Evolutionary conservation across 2,888 invertebrate species (phyloP), one percentile per base, ranked within the genome.

Genomic region (Petrolisthes cinctipes): DNA sequence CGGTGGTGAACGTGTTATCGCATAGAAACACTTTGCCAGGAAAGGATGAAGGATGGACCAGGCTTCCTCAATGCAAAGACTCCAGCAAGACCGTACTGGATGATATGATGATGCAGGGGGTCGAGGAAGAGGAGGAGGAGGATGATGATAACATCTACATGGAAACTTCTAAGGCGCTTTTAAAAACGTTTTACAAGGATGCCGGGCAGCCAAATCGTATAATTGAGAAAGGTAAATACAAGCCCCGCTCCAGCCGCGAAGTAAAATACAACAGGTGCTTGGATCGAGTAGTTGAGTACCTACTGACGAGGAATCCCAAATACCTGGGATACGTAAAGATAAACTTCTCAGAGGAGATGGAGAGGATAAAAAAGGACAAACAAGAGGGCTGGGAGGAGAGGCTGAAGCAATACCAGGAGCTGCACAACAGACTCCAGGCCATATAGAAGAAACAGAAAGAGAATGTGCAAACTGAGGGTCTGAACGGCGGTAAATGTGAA

Each of bases 291-390:
- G 71, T 71, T 17, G 71, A 71, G 20, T 71, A 71, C 20, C 71
- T 71, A 4, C 20, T 71, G 20, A 71, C 71, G 6, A 71, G 71
- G 20, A 20, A 71, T 71, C 71, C 71, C 20, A 71, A 71, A 20
- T 71, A 71, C 20, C 71, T 71, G n/a, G 20, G 71, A 17, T 71
- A 71, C 71, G 14, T 71, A 17, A 71, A 71, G 20, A 71, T 20
- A 17, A 71, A 71, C 71, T 71, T 71, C 71, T 20, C 20, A n/a
- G 71, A 71, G 71, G 71, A 71, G 71, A 71, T 71, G 71, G 71
- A 71, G n/a, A 4, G 71, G 2, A 71, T 71, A 4, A 71, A 4
- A 20, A 6, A n/a, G 20, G 71, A 71, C 4, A 71, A 71, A 20
- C 20, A 2, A n/a, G 20, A 71, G 20, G 71, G 71, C n/a, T 71